phyloP scores from a whole-genome alignment of 2,888 invertebrate genomes.

The Oscheius sp. region DNA sequence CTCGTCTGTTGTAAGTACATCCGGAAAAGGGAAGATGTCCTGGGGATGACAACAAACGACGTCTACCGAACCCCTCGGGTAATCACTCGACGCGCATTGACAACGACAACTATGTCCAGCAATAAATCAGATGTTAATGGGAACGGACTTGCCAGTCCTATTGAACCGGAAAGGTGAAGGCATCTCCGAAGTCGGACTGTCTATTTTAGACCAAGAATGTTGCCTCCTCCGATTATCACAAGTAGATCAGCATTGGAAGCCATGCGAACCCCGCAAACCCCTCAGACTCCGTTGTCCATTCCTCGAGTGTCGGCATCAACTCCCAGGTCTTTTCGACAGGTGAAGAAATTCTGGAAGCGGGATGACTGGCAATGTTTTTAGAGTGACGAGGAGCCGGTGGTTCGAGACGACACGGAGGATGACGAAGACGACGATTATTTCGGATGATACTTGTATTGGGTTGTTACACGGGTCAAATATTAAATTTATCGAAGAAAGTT shows the following conservation, averaged over 20 bases:
- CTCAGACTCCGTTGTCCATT: background rate
- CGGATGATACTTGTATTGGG: background rate
- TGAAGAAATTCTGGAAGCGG: background rate
- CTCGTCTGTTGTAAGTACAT: background rate
- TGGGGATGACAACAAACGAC: background rate
- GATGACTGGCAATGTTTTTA: background rate
- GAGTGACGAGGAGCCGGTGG: conserved; percentile 1
- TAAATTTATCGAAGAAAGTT: too few relatives aligned
- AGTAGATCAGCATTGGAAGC: conserved; percentile 1
- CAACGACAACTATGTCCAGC: background rate
- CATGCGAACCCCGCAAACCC: background rate
- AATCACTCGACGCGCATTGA: background rate
- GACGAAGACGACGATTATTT: conserved; percentile 24
- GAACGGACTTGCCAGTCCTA: background rate
- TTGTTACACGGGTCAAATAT: too few relatives aligned
- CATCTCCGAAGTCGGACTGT: background rate
- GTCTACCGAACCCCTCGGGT: conserved; percentile 11
- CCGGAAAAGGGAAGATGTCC: background rate
- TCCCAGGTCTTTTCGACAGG: background rate
- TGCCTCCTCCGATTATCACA: conserved; percentile 22
- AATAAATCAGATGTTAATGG: background rate
- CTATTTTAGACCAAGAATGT: background rate
- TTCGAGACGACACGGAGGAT: too few relatives aligned
- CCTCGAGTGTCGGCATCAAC: background rate
- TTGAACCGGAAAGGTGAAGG: background rate